Base-by-base conservation (phyloP, 2,113 vertebrate species). In the Percina caprodes region DNA sequence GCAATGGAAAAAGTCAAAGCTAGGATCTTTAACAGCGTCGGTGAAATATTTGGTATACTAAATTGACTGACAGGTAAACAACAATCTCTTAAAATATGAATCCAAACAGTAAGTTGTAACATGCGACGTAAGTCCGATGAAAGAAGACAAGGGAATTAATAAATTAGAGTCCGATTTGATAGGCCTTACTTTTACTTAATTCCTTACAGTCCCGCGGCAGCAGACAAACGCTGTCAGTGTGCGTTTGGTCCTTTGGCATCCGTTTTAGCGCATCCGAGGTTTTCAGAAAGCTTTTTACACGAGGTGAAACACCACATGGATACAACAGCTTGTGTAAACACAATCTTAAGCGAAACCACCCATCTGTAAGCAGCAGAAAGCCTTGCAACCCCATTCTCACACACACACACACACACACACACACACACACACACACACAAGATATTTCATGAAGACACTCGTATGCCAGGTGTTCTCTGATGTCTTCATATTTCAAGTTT, bases 271-370 rank as follows among this genome's bases (percentile, higher is more conserved):
- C 76, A 24, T 10, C n/a, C n/a, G 19, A 72, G 56, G 55, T 81
- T 88, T 75, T n/a, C 51, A 12, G 72, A 74, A 83, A 74, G 77
- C 74, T 83, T 77, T 42, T 86, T 73, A 69, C 18, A 79, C 46
- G 1, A 75, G 73, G 79, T 63, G 74, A 55, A 68, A 68, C 23
- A 52, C 85, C 84, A 78, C 84, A 82, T 69, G 84, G 86, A 84
- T 87, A 82, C 88, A 84, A 71, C 86, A 86, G 86, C 86, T 87
- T 84, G 88, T 84, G 82, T 85, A 89, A 90, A 91, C 89, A 88
- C 75, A 84, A 81, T 83, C 67, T 82, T 48, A 83, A 79, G 75
- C 70, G 39, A 79, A 89, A 59, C 59, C 81, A 59, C 72, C 78
- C 83, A 61, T 79, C 72, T 58, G 24, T 72, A 82, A 83, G 83